Percentiles rank a stretch among this genome's conserved stretches.
These are phyloP conservation scores for Diaphora mendica DNA, from an alignment of 2,888 invertebrate species.

Conservation along the genomic window DNA sequence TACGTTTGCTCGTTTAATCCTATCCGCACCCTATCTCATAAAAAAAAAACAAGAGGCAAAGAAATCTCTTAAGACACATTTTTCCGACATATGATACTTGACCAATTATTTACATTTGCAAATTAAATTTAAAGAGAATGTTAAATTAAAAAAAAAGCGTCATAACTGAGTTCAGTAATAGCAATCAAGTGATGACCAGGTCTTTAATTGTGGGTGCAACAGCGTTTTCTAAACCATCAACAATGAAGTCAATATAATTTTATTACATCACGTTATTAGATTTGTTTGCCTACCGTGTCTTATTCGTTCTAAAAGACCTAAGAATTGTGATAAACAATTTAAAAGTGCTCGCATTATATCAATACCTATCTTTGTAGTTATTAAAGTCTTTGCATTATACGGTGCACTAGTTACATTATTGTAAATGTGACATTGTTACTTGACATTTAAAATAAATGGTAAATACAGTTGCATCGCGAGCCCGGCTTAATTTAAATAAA, in stretches of 20 bases:
- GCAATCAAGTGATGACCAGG: no score
- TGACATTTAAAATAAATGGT: neutral
- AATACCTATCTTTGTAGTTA: neutral
- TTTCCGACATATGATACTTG: no score
- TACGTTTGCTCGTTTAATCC: no score
- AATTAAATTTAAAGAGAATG: no score
- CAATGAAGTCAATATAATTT: neutral
- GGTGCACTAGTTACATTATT: neutral
- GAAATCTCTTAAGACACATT: no score
- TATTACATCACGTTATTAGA: neutral
- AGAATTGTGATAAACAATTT: neutral
- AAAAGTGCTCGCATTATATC: neutral
- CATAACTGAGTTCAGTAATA: no score
- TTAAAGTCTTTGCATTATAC: neutral
- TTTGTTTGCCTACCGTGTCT: neutral
- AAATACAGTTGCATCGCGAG: neutral
- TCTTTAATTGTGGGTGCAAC: no score
- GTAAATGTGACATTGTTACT: neutral
- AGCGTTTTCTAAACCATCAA: neutral
- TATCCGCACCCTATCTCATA: no score
- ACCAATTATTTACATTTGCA: no score
- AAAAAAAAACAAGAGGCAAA: no score
- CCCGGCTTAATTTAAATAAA: neutral
- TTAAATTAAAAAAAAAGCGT: no score
- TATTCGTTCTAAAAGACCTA: neutral